phyloP scores from a whole-genome alignment of 1,140 invertebrate genomes.

The Lethrus apterus region DNA sequence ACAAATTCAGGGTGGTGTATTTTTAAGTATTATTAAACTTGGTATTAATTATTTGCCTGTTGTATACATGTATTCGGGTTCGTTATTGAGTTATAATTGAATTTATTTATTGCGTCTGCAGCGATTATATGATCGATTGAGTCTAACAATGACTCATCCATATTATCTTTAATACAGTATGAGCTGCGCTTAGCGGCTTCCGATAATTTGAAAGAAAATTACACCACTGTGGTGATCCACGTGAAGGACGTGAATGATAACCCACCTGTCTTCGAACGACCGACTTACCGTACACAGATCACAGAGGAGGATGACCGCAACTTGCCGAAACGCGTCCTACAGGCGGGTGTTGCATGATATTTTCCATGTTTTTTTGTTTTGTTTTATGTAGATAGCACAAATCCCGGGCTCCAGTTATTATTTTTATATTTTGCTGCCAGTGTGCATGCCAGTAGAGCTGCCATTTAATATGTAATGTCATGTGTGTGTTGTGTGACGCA shows the following conservation, averaged over 20 bases:
- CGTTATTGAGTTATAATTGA: conserved; percentile 17
- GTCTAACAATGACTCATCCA: conserved; percentile 13
- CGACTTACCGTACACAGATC: conserved; percentile 90
- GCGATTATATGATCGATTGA: too few species aligned
- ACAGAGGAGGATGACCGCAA: conserved; percentile 92
- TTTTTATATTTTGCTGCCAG: conserved; percentile 2
- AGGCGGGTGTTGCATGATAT: conserved; percentile 51
- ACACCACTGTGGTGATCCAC: conserved; percentile 90
- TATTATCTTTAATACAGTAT: conserved; percentile 55
- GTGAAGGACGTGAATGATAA: conserved; percentile 91
- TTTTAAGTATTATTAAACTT: too few species aligned
- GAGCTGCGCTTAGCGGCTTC: conserved; percentile 87
- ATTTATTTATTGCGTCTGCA: too few species aligned
- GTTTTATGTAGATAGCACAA: too few species aligned
- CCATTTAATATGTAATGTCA: conserved; percentile 21
- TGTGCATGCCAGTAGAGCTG: too few species aligned
- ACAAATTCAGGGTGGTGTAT: too few species aligned
- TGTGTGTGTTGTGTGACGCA: conserved; percentile 14
- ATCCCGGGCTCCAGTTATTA: not conserved
- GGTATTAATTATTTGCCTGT: conserved; percentile 1
- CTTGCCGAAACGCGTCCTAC: conserved; percentile 85
- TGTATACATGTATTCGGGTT: too few species aligned
- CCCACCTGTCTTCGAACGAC: conserved; percentile 82
- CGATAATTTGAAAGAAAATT: conserved; percentile 93
- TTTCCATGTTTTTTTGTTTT: conserved; percentile 12